phyloP scores from a whole-genome alignment of 2,888 invertebrate genomes.

The Hypomecis atomaria region DNA sequence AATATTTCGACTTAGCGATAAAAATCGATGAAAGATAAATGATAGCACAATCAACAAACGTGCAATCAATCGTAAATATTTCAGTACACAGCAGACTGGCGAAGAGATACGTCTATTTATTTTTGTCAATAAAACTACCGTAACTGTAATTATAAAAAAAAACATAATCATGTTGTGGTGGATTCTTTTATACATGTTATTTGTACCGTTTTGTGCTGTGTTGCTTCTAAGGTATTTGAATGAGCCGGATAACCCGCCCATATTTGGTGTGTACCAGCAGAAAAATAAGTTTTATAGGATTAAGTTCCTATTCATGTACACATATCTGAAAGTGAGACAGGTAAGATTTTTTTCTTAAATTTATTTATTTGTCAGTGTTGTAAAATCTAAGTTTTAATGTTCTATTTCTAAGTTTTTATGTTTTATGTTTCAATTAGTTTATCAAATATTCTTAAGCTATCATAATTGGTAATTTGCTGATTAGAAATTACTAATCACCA shows the following conservation, averaged over 20 bases:
- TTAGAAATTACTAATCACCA: too few species aligned
- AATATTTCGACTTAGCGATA: background rate
- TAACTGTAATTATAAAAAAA: background rate
- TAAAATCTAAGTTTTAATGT: too few species aligned
- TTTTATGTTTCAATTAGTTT: too few species aligned
- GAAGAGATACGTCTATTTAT: background rate
- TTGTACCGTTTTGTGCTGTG: conserved; percentile 40
- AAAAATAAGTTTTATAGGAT: conserved; percentile 77
- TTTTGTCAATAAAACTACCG: background rate
- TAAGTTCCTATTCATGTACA: conserved; percentile 80
- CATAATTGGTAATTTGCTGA: too few species aligned
- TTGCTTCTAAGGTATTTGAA: conserved; percentile 66
- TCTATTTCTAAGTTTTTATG: too few species aligned
- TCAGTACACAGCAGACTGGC: background rate
- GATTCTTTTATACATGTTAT: conserved; percentile 14
- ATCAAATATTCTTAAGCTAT: too few species aligned
- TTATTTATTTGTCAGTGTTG: too few species aligned
- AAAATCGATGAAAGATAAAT: conserved; percentile 3
- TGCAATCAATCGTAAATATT: background rate
- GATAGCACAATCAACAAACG: conserved; percentile 3
- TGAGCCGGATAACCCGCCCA: conserved; percentile 62
- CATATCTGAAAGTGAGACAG: conserved; percentile 71
- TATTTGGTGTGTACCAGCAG: conserved; percentile 82
- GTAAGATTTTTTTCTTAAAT: conserved; percentile 58
- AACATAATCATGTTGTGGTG: background rate